Conservation (phyloP, 2,797 vertebrate species). For the Chloroceryle inda region DNA sequence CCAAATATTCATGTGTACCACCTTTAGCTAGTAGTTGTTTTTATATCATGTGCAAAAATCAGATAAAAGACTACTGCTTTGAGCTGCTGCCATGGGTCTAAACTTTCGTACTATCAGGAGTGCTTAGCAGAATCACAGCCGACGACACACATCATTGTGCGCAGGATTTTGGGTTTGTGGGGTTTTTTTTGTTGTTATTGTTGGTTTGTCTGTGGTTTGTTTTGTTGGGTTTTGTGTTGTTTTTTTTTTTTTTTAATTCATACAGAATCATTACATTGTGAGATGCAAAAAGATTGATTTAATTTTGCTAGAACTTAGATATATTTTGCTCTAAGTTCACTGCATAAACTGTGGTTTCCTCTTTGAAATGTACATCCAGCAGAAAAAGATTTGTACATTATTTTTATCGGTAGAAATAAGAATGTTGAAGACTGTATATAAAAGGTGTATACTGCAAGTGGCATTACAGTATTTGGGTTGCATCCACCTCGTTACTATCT, state of each 20-base stretch:
- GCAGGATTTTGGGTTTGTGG: no score
- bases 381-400: not conserved
- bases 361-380: not conserved
- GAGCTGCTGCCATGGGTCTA: not conserved
- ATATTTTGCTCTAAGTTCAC: not conserved
- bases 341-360: not conserved
- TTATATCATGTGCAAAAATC: not conserved
- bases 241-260: not conserved
- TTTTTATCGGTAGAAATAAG: not conserved
- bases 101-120: not conserved
- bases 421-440: not conserved
- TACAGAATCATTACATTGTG: not conserved
- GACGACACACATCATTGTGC: not conserved
- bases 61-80: not conserved
- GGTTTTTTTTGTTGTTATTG: no score
- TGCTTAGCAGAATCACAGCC: not conserved
- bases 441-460: not conserved
- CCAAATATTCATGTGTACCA: not conserved
- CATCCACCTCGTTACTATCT: not conserved
- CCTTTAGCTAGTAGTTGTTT: not conserved
- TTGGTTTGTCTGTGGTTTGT: no score
- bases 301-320: not conserved
- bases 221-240: no score
- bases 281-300: not conserved
- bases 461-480: not conserved